Conservation (phyloP, 35 echinoderm and acorn worm genomes). For the Lytechinus variegatus region DNA sequence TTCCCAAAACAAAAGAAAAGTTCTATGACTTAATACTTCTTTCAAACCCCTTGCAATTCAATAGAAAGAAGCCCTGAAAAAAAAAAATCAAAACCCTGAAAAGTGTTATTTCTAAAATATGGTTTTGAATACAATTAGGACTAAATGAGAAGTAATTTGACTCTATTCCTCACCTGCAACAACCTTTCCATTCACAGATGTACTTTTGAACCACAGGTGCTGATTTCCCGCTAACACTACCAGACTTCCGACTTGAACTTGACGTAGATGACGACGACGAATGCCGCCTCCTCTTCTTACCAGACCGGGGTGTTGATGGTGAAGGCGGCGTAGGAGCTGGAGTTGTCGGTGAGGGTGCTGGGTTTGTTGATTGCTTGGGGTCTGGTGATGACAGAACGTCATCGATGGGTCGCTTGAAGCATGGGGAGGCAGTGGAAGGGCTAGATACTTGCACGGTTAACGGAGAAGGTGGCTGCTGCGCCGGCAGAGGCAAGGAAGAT, state of each 20-base stretch:
- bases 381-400: slow-evolving; percentile 38
- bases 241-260: slow-evolving; percentile 13
- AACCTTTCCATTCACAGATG: slow-evolving; percentile 91
- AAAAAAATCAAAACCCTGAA: no score
- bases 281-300: slow-evolving; percentile 76
- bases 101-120: no score
- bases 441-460: slow-evolving; percentile 34
- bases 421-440: slow-evolving; percentile 10
- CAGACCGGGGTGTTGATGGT: slow-evolving; percentile 44
- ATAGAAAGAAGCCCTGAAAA: no score
- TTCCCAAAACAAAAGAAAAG: no score
- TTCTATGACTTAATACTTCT: no score
- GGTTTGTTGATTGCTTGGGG: slow-evolving; percentile 36
- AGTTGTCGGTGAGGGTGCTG: slow-evolving; percentile 32
- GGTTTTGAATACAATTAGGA: no score
- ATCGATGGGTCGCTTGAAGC: slow-evolving; percentile 55
- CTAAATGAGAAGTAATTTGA: not conserved
- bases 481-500: slow-evolving; percentile 28
- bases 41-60: no score
- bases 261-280: slow-evolving; percentile 87
- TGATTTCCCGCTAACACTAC: slow-evolving; percentile 40
- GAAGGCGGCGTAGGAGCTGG: slow-evolving; percentile 19
- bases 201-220: slow-evolving; percentile 54
- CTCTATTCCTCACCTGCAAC: slow-evolving; percentile 70
- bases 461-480: not conserved